Percentiles rank a stretch among this genome's conserved stretches.
Evolutionary conservation across 2,797 vertebrate genomes (phyloP).

Genomic region (Distichodus sexfasciatus): DNA sequence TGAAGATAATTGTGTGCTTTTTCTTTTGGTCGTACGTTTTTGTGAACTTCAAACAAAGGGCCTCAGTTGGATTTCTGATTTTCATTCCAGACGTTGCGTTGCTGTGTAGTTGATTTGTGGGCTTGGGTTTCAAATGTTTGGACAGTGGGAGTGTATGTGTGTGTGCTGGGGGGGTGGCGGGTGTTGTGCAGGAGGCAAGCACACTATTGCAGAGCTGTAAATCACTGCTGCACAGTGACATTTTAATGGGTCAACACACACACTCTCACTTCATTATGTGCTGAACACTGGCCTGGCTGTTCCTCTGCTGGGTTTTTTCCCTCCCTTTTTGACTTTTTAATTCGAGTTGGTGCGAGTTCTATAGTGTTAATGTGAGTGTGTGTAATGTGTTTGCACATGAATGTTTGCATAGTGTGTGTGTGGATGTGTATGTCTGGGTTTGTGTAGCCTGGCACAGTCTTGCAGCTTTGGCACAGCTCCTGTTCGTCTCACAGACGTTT

Average conservation of each 20-base stretch:
- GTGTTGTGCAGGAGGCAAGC: slow-evolving; percentile 27
- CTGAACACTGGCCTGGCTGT: slow-evolving; percentile 42
- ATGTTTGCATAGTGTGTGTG: slow-evolving; percentile 36
- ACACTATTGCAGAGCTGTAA: slow-evolving; percentile 43
- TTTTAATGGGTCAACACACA: slow-evolving; percentile 42
- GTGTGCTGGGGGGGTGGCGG: neutral
- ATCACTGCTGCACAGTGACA: slow-evolving; percentile 41
- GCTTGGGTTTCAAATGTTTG: slow-evolving; percentile 11
- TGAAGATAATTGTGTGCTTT: neutral
- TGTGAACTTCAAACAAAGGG: slow-evolving; percentile 7
- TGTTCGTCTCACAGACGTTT: slow-evolving; percentile 40
- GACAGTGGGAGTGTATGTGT: neutral
- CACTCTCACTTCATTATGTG: slow-evolving; percentile 42
- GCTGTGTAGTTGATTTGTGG: neutral
- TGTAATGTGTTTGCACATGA: slow-evolving; percentile 29
- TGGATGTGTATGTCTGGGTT: too few relatives aligned
- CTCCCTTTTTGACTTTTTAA: slow-evolving; percentile 31
- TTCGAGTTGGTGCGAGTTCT: slow-evolving; percentile 32
- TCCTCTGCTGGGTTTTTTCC: slow-evolving; percentile 32
- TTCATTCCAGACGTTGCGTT: slow-evolving; percentile 13
- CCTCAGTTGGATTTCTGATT: neutral
- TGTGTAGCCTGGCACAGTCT: slow-evolving; percentile 40
- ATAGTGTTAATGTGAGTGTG: slow-evolving; percentile 38
- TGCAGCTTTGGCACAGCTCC: slow-evolving; percentile 41
- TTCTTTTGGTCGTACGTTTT: slow-evolving; percentile 6